Evolutionary conservation across 2,888 invertebrate genomes (phyloP).

Genomic region (Drosophila anomalata): DNA sequence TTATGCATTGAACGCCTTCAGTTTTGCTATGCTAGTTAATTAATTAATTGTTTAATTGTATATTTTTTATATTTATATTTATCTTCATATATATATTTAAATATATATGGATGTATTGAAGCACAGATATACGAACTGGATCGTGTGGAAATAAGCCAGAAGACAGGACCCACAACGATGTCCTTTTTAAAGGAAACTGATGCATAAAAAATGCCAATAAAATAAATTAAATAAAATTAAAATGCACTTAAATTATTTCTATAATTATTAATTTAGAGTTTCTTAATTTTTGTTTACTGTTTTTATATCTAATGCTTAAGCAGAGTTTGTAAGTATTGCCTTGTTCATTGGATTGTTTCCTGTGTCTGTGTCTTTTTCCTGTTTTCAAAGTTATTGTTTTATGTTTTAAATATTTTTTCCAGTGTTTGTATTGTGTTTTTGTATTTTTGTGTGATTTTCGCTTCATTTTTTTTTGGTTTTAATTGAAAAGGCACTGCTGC

Average conservation of each 20-base stretch:
- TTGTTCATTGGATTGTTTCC: conserved; percentile 37
- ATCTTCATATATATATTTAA: conserved; percentile 11
- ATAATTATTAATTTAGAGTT: neutral
- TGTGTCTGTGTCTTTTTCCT: conserved; percentile 5
- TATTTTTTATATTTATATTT: conserved; percentile 26
- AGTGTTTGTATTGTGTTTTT: conserved; percentile 12
- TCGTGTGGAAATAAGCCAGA: conserved; percentile 30
- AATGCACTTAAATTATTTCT: conserved; percentile 34
- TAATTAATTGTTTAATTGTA: conserved; percentile 24
- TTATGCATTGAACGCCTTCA: conserved; percentile 20
- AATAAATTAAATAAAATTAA: conserved; percentile 4
- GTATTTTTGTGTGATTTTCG: conserved; percentile 9
- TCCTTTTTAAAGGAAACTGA: conserved; percentile 5
- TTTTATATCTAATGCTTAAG: conserved; percentile 34
- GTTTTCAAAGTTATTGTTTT: conserved; percentile 4
- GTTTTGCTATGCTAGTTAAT: conserved; percentile 20
- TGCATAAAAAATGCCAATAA: conserved; percentile 13
- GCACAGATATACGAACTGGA: conserved; percentile 25
- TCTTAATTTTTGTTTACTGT: neutral
- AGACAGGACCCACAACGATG: conserved; percentile 13
- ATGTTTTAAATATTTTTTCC: conserved; percentile 11
- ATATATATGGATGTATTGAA: conserved; percentile 21
- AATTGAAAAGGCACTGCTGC: conserved; percentile 59
- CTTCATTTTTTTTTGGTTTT: conserved; percentile 19
- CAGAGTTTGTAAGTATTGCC: conserved; percentile 40